Conservation (phyloP, 2,113 vertebrate species). For the Spea multiplicata region DNA sequence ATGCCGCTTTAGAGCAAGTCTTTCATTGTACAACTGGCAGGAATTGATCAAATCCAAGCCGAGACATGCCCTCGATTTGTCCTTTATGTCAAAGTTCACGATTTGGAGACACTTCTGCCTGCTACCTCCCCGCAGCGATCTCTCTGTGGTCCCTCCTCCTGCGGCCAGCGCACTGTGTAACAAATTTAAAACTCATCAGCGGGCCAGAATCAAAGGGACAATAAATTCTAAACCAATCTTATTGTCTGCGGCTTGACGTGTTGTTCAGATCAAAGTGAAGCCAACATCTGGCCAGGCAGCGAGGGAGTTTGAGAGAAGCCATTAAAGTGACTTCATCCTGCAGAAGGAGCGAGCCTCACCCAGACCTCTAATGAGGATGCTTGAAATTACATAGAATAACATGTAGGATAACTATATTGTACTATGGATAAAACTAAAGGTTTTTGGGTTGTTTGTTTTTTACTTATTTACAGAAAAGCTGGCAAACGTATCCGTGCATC, state of each 20-base stretch:
- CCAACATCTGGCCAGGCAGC: constrained; percentile 72
- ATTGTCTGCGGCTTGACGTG: constrained; percentile 81
- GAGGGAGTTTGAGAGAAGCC: constrained; percentile 21
- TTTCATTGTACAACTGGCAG: too few species aligned
- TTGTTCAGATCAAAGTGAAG: constrained; percentile 82
- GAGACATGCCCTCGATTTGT: neutral
- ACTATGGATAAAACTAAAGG: too few species aligned
- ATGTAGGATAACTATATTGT: too few species aligned
- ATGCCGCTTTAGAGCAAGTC: too few species aligned
- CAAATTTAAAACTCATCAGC: constrained; percentile 80
- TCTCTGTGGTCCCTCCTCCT: constrained; percentile 56
- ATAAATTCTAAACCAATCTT: constrained; percentile 87
- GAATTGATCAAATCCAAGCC: neutral
- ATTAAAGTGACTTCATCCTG: constrained; percentile 36
- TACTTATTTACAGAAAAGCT: too few species aligned
- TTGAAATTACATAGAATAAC: neutral
- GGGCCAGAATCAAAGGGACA: constrained; percentile 81
- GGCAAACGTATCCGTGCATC: too few species aligned
- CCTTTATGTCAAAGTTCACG: constrained; percentile 1
- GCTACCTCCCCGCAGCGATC: constrained; percentile 5
- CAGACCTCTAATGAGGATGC: constrained; percentile 4
- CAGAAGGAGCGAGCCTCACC: constrained; percentile 8
- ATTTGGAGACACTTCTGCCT: constrained; percentile 14
- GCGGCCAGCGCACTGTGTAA: constrained; percentile 61
- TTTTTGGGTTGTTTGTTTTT: too few species aligned